Base-by-base conservation (phyloP, 53 echinoderm and acorn worm genomes). In the Apostichopus leukothele region DNA sequence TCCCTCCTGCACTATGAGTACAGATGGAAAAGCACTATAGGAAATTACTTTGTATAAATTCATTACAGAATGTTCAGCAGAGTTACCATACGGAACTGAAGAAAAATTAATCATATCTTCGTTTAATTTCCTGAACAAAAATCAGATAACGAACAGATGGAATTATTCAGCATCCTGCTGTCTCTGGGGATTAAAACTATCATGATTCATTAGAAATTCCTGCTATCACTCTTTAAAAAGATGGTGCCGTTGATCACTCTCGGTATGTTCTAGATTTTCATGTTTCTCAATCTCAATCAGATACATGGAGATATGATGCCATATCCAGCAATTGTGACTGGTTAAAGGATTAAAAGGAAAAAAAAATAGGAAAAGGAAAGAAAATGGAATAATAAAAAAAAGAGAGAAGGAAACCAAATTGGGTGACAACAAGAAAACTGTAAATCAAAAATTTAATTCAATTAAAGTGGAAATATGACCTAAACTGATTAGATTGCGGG, bases 121-220 rank as follows among this genome's bases (percentile, higher is more conserved):
- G 18, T 71, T 71, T 71, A 71, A 71, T 71, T 71, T 71, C 71
- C 71, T 71, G 81, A 60, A 39, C 2, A 39, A 26, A 53, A 59
- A 81, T 81, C 81, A 81, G 59, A 81, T 81, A 59, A 81, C 50
- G 55, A 55, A 54, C 81, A 59, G 81, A 54, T 81, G 81, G 55
- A 81, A 59, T 54, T 81, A 81, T 81, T 81, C 14, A 19, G 18
- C 81, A 71, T 71, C 81, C 55, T 7, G 22, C 55, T 7, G n/a
- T 57, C 55, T 81, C 81, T 20, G 53, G 81, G 59, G 81, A 23
- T 54, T 77, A 54, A 55, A 57, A 55, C 81, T 9, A 55, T 81
- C 23, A 59, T 81, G 55, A 59, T 81, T 81, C 54, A 81, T 81
- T 81, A 21, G 81, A 53, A 59, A 59, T 55, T 54, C 81, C 55